Evolutionary conservation across 1,140 invertebrate species (phyloP), one percentile per base, ranked within the genome.

Genomic region (Pachypsylla venusta): DNA sequence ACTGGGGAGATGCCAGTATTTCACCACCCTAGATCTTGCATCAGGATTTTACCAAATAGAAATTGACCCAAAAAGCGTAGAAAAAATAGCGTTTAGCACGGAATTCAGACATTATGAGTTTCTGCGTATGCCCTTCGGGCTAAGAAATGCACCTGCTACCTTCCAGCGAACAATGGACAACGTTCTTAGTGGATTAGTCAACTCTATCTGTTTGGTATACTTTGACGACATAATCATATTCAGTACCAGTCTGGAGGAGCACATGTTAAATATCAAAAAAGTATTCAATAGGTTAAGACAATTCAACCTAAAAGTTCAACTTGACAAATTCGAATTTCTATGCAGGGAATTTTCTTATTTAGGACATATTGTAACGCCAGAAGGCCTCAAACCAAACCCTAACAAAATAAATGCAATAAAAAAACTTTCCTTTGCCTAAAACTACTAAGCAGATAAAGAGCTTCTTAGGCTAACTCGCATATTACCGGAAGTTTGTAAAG

Each of bases 341-440:
- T n/a, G n/a, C n/a, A n/a, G n/a, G n/a, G n/a, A n/a, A n/a, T n/a
- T n/a, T n/a, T n/a, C n/a, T n/a, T n/a, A n/a, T n/a, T n/a, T n/a
- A n/a, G n/a, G n/a, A n/a, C n/a, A n/a, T n/a, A n/a, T n/a, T n/a
- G 30, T 74, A 3, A 63, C 67, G 20, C 53, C 56, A 39, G 62
- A 67, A 56, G 70, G 71, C 25, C 64, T 74, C 2, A 35, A 64
- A 13, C 58, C 66, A 4, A 65, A 73, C 40, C 67, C 67, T 2
- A 65, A 66, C 1, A 74, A 75, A 63, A 64, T 70, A 0, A n/a
- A 57, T 3, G 70, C 68, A 0, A 63, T 76, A 0, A 40, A 54
- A n/a, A 4, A 53, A 70, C 0, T 73, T 67, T 57, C 66, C 71
- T 0, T 56, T 20, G 10, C 69, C 72, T 1, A 62, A 26, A 16